A percentile compares a stretch with the other conserved stretches of the same genome.
These are phyloP conservation scores for Nothoprocta pentlandii DNA, from an alignment of 2,113 vertebrate genomes.

Conservation along the genomic window DNA sequence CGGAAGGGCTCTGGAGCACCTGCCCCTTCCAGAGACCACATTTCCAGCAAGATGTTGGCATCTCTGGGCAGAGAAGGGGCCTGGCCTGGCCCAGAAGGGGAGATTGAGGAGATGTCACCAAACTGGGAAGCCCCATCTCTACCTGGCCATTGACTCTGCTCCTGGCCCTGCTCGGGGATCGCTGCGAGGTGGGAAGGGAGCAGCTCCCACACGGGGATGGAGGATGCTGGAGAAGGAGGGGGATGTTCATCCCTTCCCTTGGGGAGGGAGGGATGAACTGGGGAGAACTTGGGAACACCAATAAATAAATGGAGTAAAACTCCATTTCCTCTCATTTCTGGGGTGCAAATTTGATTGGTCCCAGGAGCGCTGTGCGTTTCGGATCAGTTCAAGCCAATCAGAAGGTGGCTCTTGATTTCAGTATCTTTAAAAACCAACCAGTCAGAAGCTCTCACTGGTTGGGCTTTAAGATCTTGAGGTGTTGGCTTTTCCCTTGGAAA, in stretches of 20 bases:
- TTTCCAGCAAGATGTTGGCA: not conserved
- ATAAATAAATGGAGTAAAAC: not conserved
- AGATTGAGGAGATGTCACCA: constrained; percentile 15
- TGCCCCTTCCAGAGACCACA: not conserved
- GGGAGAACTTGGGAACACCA: not conserved
- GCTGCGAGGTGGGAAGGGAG: not conserved
- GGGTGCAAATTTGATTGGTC: constrained; percentile 54
- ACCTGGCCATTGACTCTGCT: not conserved
- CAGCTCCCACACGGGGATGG: not conserved
- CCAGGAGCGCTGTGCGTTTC: constrained; percentile 37
- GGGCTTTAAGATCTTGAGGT: constrained; percentile 75
- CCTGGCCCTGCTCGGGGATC: not conserved
- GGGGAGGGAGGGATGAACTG: not conserved
- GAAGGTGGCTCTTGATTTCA: constrained; percentile 67
- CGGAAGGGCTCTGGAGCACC: not conserved
- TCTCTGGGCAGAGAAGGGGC: not conserved
- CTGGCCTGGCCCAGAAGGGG: not conserved
- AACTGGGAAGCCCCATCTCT: not conserved
- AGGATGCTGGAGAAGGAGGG: not conserved
- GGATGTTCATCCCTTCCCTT: rapidly evolving
- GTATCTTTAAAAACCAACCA: constrained; percentile 74
- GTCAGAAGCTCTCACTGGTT: constrained; percentile 56
- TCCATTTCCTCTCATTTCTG: constrained; percentile 6
- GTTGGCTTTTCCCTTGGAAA: constrained; percentile 55
- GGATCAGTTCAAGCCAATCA: constrained; percentile 66